phyloP scores from a whole-genome alignment of 92 coral and sea anemone species.

The Muricea muricata region DNA sequence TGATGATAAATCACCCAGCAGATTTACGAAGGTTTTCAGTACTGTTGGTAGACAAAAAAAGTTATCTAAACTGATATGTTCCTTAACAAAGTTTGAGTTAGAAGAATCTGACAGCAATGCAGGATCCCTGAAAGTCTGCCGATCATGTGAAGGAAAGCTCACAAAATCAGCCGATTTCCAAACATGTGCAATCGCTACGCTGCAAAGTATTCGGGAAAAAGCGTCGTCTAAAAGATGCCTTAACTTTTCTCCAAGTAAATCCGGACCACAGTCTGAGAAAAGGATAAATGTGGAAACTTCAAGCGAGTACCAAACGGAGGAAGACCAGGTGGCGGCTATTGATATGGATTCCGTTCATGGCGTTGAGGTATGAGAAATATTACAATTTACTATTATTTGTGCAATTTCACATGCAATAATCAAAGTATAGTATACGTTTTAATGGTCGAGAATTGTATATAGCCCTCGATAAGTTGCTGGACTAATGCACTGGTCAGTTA shows the following conservation, averaged over 20 bases:
- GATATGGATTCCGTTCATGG: not conserved
- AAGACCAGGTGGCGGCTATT: not conserved
- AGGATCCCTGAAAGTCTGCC: slow-evolving; percentile 36
- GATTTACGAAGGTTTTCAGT: slow-evolving; percentile 36
- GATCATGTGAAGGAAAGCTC: slow-evolving; percentile 44
- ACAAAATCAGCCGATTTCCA: slow-evolving; percentile 11
- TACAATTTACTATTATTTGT: not conserved
- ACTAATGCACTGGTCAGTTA: no score
- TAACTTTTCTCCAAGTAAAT: no score
- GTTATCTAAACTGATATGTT: not conserved
- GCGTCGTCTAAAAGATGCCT: slow-evolving; percentile 39
- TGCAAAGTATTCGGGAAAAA: slow-evolving; percentile 12
- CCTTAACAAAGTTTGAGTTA: not conserved
- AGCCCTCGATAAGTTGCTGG: no score
- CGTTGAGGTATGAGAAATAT: not conserved
- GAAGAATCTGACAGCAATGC: slow-evolving; percentile 29
- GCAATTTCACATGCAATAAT: not conserved
- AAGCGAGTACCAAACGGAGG: not conserved
- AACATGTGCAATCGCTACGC: not conserved
- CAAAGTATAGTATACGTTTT: no score
- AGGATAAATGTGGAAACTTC: not conserved
- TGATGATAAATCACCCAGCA: slow-evolving; percentile 27
- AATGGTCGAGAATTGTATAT: no score
- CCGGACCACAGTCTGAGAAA: not conserved
- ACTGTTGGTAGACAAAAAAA: slow-evolving; percentile 32